Conservation (phyloP, 2,888 invertebrate species). For the Amaurobius ferox region DNA sequence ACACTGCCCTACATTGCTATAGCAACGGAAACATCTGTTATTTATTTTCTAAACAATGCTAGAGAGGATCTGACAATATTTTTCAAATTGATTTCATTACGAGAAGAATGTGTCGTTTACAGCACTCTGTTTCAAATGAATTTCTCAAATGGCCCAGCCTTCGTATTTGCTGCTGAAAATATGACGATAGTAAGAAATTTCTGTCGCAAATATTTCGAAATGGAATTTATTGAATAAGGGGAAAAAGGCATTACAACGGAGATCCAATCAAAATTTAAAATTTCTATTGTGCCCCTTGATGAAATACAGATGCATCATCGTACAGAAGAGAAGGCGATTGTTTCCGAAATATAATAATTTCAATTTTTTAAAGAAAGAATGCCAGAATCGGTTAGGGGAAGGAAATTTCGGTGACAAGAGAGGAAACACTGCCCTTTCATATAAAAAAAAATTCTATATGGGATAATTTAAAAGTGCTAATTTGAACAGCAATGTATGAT, state of each 20-base stretch:
- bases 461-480: too few species aligned
- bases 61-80: constrained; percentile 56
- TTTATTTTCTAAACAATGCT: constrained; percentile 50
- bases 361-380: background rate
- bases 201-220: background rate
- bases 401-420: background rate
- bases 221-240: constrained; percentile 2
- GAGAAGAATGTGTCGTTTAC: constrained; percentile 40
- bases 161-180: background rate
- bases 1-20: constrained; percentile 23
- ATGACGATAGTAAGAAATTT: background rate
- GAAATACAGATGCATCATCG: background rate
- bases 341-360: background rate
- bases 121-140: constrained; percentile 38
- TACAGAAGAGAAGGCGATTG: background rate
- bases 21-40: constrained; percentile 54
- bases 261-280: constrained; percentile 45
- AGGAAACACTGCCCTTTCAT: too few species aligned
- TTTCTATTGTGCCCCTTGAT: background rate
- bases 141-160: background rate
- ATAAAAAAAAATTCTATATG: too few species aligned
- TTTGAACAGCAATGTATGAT: too few species aligned
- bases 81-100: constrained; percentile 61
- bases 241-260: constrained; percentile 32
- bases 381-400: too few species aligned